These are phyloP conservation scores for Morpho helenor DNA, from an alignment of 2,888 invertebrate genomes.

Conservation along the genomic window DNA sequence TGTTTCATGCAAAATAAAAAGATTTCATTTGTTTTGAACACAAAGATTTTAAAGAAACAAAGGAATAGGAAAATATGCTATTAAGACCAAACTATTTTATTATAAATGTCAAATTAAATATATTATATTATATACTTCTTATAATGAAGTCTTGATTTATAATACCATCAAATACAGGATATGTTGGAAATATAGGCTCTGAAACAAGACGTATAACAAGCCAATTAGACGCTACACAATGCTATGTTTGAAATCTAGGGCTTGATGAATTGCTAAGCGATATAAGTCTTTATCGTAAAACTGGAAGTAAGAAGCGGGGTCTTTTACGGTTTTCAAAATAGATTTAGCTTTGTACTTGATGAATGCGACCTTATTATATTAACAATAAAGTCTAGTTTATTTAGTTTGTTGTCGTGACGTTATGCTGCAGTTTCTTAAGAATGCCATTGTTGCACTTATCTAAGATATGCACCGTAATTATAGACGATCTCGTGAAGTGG, in stretches of 20 bases:
- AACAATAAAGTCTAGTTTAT: background rate
- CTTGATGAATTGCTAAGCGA: constrained; percentile 8
- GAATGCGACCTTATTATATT: background rate
- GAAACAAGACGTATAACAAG: constrained; percentile 8
- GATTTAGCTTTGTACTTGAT: background rate
- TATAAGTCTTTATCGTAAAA: constrained; percentile 7
- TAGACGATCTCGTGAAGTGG: constrained; percentile 10
- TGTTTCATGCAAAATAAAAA: no score
- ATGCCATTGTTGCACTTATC: constrained; percentile 22
- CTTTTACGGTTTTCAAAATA: constrained; percentile 3
- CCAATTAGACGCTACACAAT: constrained; percentile 9
- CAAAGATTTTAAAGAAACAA: no score
- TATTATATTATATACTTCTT: no score
- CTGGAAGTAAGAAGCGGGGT: constrained; percentile 8
- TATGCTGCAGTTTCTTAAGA: constrained; percentile 15
- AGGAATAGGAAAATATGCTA: no score
- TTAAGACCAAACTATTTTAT: no score
- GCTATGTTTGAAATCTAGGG: constrained; percentile 9
- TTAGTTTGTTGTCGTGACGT: background rate
- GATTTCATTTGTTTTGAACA: no score
- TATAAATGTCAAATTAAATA: no score
- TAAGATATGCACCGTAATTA: constrained; percentile 19
- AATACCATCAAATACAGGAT: no score
- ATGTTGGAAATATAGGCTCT: background rate
- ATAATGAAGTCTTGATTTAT: no score